These are phyloP conservation scores for Mystacides longicornis DNA, from an alignment of 2,888 invertebrate genomes.

Conservation along the genomic window DNA sequence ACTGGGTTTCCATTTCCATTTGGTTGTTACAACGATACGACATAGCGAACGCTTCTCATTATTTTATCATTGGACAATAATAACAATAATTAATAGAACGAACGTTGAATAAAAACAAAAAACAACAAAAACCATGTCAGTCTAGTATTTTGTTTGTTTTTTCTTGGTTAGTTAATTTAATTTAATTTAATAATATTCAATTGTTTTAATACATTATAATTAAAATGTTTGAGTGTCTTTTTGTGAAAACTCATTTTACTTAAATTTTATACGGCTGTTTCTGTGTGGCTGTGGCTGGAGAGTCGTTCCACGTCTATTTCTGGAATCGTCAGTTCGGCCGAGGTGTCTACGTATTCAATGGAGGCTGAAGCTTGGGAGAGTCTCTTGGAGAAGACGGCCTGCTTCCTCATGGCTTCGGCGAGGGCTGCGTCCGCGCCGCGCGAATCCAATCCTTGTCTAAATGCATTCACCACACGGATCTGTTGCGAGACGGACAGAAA, in stretches of 20 bases:
- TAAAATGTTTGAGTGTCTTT: conserved; percentile 1
- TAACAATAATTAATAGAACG: not conserved
- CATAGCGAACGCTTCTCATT: too few relatives aligned
- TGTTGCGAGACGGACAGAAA: conserved; percentile 5
- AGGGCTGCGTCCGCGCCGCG: conserved; percentile 90
- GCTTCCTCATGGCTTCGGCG: conserved; percentile 89
- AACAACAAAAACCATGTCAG: conserved; percentile 8
- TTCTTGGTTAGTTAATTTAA: not conserved
- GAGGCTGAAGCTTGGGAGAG: conserved; percentile 81
- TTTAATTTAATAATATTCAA: not conserved
- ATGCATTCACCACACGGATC: conserved; percentile 99
- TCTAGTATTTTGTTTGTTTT: conserved; percentile 8
- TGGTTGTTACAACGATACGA: too few relatives aligned
- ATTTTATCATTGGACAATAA: not conserved
- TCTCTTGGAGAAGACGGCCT: conserved; percentile 86
- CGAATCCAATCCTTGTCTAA: conserved; percentile 98
- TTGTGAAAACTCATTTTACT: not conserved
- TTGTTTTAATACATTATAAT: not conserved
- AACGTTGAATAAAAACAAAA: not conserved
- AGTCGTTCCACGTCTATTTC: conserved; percentile 90
- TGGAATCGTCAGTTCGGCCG: conserved; percentile 80
- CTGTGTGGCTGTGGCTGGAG: conserved; percentile 89
- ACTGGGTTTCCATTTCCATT: too few relatives aligned
- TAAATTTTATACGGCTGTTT: conserved; percentile 74
- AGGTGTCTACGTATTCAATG: conserved; percentile 86